These are phyloP conservation scores for Noctua comes DNA, from an alignment of 2,888 invertebrate species.

Conservation along the genomic window DNA sequence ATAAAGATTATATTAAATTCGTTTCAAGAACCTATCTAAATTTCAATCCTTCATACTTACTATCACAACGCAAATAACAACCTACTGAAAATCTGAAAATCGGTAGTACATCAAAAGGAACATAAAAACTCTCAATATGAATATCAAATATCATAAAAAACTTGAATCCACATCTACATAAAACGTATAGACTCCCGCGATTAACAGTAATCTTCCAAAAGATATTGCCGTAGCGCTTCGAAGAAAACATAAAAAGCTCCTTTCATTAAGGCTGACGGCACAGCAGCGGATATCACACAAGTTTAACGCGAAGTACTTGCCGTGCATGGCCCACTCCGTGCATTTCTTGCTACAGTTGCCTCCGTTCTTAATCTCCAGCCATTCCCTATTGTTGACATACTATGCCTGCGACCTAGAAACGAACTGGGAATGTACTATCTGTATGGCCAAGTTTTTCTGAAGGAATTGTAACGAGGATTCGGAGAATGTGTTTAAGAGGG, in stretches of 20 bases:
- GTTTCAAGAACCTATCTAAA: background rate
- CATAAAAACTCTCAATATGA: background rate
- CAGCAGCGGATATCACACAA: conserved; percentile 48
- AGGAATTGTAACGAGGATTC: conserved; percentile 42
- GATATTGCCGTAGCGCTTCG: conserved; percentile 23
- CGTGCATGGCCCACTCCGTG: conserved; percentile 49
- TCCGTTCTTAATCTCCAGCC: conserved; percentile 78
- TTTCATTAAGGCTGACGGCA: conserved; percentile 47
- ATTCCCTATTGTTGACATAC: conserved; percentile 77
- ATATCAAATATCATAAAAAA: conserved; percentile 13
- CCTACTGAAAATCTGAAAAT: background rate
- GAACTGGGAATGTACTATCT: conserved; percentile 60
- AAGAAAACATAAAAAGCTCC: conserved; percentile 46
- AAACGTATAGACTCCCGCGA: conserved; percentile 22
- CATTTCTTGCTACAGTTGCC: conserved; percentile 63
- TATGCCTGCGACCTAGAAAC: conserved; percentile 79
- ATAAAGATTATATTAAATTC: background rate
- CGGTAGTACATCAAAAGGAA: background rate
- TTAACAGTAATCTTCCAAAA: conserved; percentile 45
- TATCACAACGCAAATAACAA: background rate
- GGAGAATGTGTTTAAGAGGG: conserved; percentile 36
- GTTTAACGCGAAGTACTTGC: conserved; percentile 48
- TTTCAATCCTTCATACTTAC: background rate
- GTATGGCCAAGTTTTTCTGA: conserved; percentile 49
- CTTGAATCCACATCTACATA: conserved; percentile 12